These are phyloP conservation scores for Eulemur mongoz DNA, from an alignment of 2,797 vertebrate species.

Conservation along the genomic window DNA sequence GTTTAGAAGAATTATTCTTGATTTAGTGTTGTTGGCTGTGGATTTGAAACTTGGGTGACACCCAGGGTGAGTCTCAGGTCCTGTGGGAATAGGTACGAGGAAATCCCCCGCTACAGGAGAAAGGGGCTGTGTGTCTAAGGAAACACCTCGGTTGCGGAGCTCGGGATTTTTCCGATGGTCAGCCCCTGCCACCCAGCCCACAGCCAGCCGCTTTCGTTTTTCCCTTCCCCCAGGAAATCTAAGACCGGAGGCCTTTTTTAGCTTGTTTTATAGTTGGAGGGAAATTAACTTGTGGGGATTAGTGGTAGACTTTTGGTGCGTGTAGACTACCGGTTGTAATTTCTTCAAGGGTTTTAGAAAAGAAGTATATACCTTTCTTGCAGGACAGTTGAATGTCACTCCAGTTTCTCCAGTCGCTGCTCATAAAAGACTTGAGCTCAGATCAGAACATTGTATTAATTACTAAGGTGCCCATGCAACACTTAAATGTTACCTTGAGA, in stretches of 20 bases:
- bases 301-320: background rate
- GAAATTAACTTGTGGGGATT: background rate
- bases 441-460: background rate
- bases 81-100: background rate
- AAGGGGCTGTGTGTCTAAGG: background rate
- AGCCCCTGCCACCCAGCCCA: background rate
- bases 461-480: background rate
- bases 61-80: background rate
- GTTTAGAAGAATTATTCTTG: background rate
- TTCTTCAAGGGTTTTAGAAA: conserved; percentile 3
- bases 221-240: background rate
- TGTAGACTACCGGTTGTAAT: background rate
- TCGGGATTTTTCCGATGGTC: background rate
- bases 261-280: background rate
- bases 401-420: background rate
- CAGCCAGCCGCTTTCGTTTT: background rate
- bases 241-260: background rate
- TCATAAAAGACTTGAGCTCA: background rate
- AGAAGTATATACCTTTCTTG: background rate
- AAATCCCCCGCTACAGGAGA: background rate
- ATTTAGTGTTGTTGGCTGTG: background rate
- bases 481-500: background rate
- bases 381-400: background rate
- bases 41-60: background rate
- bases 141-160: background rate